phyloP scores from a whole-genome alignment of 1,140 invertebrate species.

The Dolichoris vasculosae region DNA sequence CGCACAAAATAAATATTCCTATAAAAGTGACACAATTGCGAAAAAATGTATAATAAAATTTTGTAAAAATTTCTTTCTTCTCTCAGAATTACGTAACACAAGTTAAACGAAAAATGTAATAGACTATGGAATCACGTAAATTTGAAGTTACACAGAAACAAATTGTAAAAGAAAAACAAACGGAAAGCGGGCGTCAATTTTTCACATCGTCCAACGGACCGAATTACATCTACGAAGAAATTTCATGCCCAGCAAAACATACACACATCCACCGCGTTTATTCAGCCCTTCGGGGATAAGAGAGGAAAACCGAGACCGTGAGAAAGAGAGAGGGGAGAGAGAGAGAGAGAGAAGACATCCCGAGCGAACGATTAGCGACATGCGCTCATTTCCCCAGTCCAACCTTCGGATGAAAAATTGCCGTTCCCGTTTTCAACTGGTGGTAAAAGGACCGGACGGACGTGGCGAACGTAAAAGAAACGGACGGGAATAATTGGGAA shows the following conservation, averaged over 20 bases:
- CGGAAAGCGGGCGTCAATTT: background rate
- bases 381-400: background rate
- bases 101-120: too few relatives aligned
- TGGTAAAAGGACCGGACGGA: background rate
- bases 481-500: too few relatives aligned
- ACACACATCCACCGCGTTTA: background rate
- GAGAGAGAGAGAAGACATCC: too few relatives aligned
- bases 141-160: background rate
- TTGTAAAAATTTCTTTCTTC: too few relatives aligned
- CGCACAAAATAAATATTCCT: too few relatives aligned
- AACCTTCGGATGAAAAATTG: conserved; percentile 12
- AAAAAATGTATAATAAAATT: too few relatives aligned
- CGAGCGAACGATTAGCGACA: background rate
- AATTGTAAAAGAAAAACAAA: background rate
- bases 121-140: too few relatives aligned
- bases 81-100: too few relatives aligned
- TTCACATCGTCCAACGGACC: background rate
- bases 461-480: too few relatives aligned
- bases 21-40: too few relatives aligned
- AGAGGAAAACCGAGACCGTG: background rate
- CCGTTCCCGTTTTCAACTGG: background rate
- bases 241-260: background rate
- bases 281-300: background rate
- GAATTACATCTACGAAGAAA: background rate
- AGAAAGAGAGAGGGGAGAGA: too few relatives aligned